Conservation (phyloP, 1,140 invertebrate species). For the Apis dorsata region DNA sequence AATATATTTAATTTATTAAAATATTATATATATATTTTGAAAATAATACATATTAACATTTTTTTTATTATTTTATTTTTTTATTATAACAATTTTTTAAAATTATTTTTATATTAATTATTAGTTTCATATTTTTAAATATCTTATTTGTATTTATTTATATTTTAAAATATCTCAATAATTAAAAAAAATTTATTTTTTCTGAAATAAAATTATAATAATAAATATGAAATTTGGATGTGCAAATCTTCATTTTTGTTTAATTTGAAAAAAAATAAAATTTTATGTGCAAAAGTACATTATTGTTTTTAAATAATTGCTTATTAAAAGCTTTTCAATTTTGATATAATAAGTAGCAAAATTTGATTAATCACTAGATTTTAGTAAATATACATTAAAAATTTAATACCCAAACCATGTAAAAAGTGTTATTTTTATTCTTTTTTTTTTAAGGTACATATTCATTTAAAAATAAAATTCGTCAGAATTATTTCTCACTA, state of each 20-base stretch:
- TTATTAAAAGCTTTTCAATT: not conserved
- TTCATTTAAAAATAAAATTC: not conserved
- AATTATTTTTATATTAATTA: not conserved
- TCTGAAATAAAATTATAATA: not conserved
- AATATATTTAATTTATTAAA: not conserved
- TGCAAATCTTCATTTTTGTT: conserved; percentile 21
- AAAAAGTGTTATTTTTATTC: conserved; percentile 46
- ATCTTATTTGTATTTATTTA: not conserved
- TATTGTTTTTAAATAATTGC: not conserved
- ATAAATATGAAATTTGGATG: conserved; percentile 10
- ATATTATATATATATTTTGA: not conserved
- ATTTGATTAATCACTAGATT: not conserved
- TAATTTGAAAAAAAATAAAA: not conserved
- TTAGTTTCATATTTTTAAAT: not conserved
- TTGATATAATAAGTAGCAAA: not conserved
- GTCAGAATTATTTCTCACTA: no score
- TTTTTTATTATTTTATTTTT: not conserved
- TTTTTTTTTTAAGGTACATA: conserved; percentile 15
- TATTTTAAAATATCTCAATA: not conserved
- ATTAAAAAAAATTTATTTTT: not conserved
- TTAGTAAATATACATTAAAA: not conserved
- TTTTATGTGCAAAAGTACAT: conserved; percentile 39
- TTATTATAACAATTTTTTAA: not conserved
- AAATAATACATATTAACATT: not conserved
- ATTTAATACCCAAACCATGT: conserved; percentile 20